Percentiles rank a stretch among this genome's conserved stretches.
Conservation (phyloP, 2,888 invertebrate genomes). For the Cantharis rustica region DNA sequence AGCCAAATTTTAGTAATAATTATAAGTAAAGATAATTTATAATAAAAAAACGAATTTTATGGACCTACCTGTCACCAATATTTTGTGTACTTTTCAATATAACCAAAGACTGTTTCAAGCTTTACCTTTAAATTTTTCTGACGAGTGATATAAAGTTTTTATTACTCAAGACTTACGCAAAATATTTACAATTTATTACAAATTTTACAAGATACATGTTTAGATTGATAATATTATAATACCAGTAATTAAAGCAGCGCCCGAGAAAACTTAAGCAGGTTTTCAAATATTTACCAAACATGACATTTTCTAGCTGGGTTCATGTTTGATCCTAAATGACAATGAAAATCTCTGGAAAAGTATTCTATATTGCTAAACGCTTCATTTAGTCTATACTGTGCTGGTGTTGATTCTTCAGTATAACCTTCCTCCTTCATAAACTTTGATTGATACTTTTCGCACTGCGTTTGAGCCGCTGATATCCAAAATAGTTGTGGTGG, state of each 20-base stretch:
- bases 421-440: slow-evolving; percentile 74
- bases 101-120: too few relatives aligned
- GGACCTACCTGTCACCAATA: too few relatives aligned
- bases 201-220: not conserved
- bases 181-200: not conserved
- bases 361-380: slow-evolving; percentile 66
- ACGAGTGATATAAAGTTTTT: not conserved
- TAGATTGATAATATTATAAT: not conserved
- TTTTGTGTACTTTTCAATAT: too few relatives aligned
- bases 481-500: slow-evolving; percentile 81
- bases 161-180: not conserved
- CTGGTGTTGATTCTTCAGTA: slow-evolving; percentile 77
- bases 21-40: too few relatives aligned
- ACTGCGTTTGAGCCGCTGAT: slow-evolving; percentile 87
- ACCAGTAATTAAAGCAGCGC: not conserved
- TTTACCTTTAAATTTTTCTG: not conserved
- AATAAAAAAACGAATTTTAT: too few relatives aligned
- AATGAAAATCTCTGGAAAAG: slow-evolving; percentile 66
- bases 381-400: slow-evolving; percentile 64
- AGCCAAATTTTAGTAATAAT: too few relatives aligned
- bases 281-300: slow-evolving; percentile 62
- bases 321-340: slow-evolving; percentile 64
- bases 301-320: slow-evolving; percentile 66
- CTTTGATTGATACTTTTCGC: slow-evolving; percentile 75
- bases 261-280: not conserved